These are phyloP conservation scores for Orchestia grillus DNA, from an alignment of 1,140 invertebrate species.

Conservation along the genomic window DNA sequence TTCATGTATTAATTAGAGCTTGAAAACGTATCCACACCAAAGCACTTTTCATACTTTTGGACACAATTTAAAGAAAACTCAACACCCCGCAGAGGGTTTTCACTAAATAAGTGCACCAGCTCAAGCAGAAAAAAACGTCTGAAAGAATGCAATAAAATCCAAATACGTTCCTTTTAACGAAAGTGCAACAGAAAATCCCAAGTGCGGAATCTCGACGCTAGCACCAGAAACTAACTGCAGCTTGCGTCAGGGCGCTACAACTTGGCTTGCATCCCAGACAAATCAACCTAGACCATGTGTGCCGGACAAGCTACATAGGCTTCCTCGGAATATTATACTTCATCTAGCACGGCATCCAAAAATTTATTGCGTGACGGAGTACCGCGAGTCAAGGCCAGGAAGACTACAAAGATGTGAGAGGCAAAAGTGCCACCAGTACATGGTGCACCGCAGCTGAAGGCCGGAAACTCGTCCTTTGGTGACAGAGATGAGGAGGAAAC, in stretches of 20 bases:
- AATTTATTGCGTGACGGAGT: background rate
- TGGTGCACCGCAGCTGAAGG: background rate
- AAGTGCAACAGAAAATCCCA: background rate
- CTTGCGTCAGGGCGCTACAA: background rate
- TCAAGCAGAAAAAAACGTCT: background rate
- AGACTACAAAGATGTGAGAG: background rate
- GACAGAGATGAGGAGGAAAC: background rate
- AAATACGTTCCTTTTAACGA: background rate
- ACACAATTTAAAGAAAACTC: too few relatives aligned
- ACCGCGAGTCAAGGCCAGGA: background rate
- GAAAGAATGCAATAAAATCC: background rate
- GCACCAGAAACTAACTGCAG: background rate
- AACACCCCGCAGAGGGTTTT: too few relatives aligned
- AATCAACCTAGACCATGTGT: background rate
- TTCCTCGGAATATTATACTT: background rate
- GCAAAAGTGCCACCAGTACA: background rate
- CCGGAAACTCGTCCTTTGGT: background rate
- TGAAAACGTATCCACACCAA: too few relatives aligned
- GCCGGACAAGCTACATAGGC: background rate
- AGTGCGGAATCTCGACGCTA: background rate
- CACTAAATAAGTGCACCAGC: too few relatives aligned
- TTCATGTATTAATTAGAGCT: too few relatives aligned
- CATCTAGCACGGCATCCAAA: background rate
- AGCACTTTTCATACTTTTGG: too few relatives aligned
- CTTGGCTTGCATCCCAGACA: background rate